These are phyloP conservation scores for Drosophila erecta DNA, from an alignment of 1,140 invertebrate genomes.

Conservation along the genomic window DNA sequence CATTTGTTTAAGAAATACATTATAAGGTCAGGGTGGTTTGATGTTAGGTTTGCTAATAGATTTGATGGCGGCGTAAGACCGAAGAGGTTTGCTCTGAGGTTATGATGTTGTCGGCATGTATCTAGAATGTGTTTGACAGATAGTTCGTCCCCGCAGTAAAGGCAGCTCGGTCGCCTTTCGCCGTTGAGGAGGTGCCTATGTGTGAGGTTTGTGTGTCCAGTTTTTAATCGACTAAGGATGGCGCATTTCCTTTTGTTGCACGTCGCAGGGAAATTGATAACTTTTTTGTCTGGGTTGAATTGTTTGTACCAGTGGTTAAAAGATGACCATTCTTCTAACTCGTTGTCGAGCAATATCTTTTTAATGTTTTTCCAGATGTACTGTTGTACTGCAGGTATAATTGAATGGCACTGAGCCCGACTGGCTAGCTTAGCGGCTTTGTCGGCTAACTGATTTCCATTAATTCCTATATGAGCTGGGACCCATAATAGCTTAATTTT, in stretches of 20 bases:
- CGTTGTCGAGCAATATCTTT: not conserved
- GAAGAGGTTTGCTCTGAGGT: no score
- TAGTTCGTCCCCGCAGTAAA: constrained; percentile 10
- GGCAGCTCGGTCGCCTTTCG: not conserved
- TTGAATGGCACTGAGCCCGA: constrained; percentile 8
- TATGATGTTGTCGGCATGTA: not conserved
- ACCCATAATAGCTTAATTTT: constrained; percentile 4
- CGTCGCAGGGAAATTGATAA: no score
- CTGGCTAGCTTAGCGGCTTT: not conserved
- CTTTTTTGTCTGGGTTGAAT: not conserved
- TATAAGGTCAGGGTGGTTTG: no score
- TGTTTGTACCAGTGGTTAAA: constrained; percentile 2
- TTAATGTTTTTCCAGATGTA: constrained; percentile 8
- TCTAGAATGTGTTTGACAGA: constrained; percentile 10
- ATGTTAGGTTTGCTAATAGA: no score
- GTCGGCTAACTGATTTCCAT: constrained; percentile 1
- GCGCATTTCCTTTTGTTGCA: no score
- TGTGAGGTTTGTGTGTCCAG: no score
- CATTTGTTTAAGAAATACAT: no score
- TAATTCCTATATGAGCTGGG: not conserved
- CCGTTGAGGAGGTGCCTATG: no score
- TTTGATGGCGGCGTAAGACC: no score
- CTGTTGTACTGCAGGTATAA: constrained; percentile 15
- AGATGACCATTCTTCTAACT: not conserved
- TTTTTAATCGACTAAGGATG: no score